Evolutionary conservation across 2,113 vertebrate species (phyloP), one percentile per base, ranked within the genome.

Genomic region (Microcebus tavaratra): DNA sequence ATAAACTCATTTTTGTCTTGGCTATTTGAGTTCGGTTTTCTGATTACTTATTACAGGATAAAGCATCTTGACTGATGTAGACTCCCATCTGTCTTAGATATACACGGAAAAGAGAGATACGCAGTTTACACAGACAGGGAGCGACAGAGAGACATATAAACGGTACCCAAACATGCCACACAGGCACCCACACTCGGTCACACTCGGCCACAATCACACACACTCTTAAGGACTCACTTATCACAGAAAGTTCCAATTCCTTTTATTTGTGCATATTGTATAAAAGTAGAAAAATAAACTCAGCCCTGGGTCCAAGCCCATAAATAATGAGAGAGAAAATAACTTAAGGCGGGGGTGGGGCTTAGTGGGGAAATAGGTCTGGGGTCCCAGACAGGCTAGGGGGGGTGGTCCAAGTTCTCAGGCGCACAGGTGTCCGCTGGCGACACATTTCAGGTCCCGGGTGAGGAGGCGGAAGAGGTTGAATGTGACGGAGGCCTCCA

Each of bases 241-340:
- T 14, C 12, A 73, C 25, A 55, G 83, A 79, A 79, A n/a, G 9
- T 9, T 93, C 70, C 39, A 63, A 39, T 23, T 89, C 14, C 42
- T 90, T 57, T 94, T 96, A 95, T 86, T 79, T 57, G 67, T 29
- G 50, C n/a, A 70, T 23, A 61, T 36, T 90, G 27, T 90, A 94
- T 11, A 81, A 90, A 96, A 94, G 85, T 87, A 80, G n/a, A 94
- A 94, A 96, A 96, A 94, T 36, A 84, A 92, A 53, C n/a, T 34
- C 11, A 68, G 23, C 17, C 6, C 67, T 6, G 39, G 50, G 11
- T 68, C 15, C 36, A 34, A 61, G 8, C 68, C 20, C 20, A 94
- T 89, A 90, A 94, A 92, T 83, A 88, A 25, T 23, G 86, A 29
- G 7, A 3, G 34, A 76, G 12, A n/a, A 95, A 92, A 94, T 67